Evolutionary conservation across 2,888 invertebrate genomes (phyloP), one percentile per base, ranked within the genome.

Genomic region (Ommatoiulus sabulosus): DNA sequence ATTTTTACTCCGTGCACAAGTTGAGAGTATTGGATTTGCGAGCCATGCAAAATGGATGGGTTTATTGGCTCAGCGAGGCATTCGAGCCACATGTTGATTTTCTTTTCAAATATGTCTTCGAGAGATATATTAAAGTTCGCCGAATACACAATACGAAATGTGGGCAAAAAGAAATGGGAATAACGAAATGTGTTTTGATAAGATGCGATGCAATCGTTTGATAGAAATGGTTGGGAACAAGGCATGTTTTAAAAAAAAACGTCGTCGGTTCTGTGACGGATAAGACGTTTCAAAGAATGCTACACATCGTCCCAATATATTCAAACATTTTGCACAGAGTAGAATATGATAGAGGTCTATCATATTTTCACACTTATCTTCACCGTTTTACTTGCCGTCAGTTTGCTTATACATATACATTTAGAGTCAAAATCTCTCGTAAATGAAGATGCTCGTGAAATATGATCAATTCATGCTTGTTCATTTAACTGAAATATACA

Each of bases 171-270:
- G 6, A 52, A 52, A 52, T 52, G 52, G 15, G 52, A 72, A 72
- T 72, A 7, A 24, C 72, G 24, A 72, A 72, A 72, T 72, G 72
- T 24, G 72, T 72, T 72, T 72, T 72, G 72, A 72, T 72, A 72
- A 72, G 72, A 72, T 72, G 72, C 7, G 24, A 72, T 24, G 72
- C 63, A n/a, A 0, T 8, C 72, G 6, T n/a, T 8, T 72, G 72
- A 72, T 72, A 24, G 72, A 24, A 72, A n/a, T 24, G n/a, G 24
- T 24, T 72, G 20, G 72, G 72, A 72, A 72, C 72, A 24, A 0
- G 20, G 24, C 72, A 24, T 24, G 72, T 20, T 72, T 72, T 24
- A 72, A 20, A 72, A 24, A 72, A 72, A 72, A 72, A 20, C 24
- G 24, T 24, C 20, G 24, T 5, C 72, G 20, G n/a, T 10, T 72